Evolutionary conservation across 1,140 invertebrate species (phyloP), one percentile per base, ranked within the genome.

Genomic region (Acarapis woodi): DNA sequence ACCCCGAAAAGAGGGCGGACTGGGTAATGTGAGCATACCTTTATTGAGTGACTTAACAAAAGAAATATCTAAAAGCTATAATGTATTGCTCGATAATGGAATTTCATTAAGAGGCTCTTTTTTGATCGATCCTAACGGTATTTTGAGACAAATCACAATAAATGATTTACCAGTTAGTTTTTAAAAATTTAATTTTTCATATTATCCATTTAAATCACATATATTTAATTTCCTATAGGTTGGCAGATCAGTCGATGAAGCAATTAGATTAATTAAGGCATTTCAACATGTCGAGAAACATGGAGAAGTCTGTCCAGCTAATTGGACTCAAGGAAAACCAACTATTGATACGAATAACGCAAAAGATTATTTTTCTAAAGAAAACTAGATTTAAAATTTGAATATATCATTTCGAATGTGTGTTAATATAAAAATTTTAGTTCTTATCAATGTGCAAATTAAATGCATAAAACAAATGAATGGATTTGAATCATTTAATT

Each of bases 201-300:
- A 10, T 1, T 37, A 19, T 26, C 26, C 26, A 29, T 14, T 29
- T 10, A 37, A 22, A 28, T 35, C 22, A 70, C 68, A 15, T 67
- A 71, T 60, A 71, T 49, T 48, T 71, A 14, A 66, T 66, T 20
- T 65, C n/a, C n/a, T n/a, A n/a, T n/a, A n/a, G n/a, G n/a, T 69
- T n/a, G 67, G 67, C 1, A 48, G 67, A 21, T 79, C 73, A 26
- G 78, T 85, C 10, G 79, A 87, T 59, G 82, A 87, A 59, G 83
- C 78, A 1, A 55, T 87, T 30, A 65, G 80, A 48, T 54, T 88
- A 19, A 73, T 88, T 1, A 77, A 87, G 61, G 82, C 82, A 32
- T 87, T 87, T 59, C 76, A 85, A 56, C 85, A 75, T 52, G 82
- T 77, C 3, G 82, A 87, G 50, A 68, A 73, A 38, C 73, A 85